A percentile compares a stretch with the other conserved stretches of the same genome.
These are phyloP conservation scores for Contarinia nasturtii DNA, from an alignment of 1,140 invertebrate genomes.

Conservation along the genomic window DNA sequence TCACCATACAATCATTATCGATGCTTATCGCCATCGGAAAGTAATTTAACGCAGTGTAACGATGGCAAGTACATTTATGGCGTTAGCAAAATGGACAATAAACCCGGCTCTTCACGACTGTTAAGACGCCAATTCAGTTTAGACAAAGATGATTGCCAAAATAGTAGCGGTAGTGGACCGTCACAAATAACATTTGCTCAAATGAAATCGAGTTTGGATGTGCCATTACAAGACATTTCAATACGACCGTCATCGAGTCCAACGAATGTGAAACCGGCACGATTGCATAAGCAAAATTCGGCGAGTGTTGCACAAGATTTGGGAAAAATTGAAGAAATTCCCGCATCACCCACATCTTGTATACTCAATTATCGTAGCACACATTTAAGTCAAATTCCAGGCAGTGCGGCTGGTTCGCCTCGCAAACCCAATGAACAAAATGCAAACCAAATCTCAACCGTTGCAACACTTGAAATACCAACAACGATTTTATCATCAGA, in stretches of 20 bases:
- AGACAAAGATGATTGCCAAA: slow-evolving; percentile 37
- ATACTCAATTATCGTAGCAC: slow-evolving; percentile 18
- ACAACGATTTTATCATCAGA: too few relatives aligned
- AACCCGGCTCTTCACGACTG: slow-evolving; percentile 27
- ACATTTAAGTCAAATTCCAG: slow-evolving; percentile 21
- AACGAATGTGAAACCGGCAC: slow-evolving; percentile 4
- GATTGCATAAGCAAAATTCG: slow-evolving; percentile 47
- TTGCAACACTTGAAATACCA: too few relatives aligned
- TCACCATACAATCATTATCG: slow-evolving; percentile 50
- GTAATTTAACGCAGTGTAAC: slow-evolving; percentile 24
- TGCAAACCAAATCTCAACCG: too few relatives aligned
- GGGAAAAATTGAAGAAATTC: slow-evolving; percentile 48
- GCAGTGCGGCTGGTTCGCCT: slow-evolving; percentile 10
- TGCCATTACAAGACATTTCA: slow-evolving; percentile 16
- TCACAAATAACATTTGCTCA: not conserved
- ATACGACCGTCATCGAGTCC: slow-evolving; percentile 14
- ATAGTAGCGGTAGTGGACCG: slow-evolving; percentile 7
- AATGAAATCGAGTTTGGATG: slow-evolving; percentile 17
- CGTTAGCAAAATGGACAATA: slow-evolving; percentile 13
- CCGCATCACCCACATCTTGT: slow-evolving; percentile 21
- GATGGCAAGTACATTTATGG: slow-evolving; percentile 21
- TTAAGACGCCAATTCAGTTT: slow-evolving; percentile 48
- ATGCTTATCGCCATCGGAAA: slow-evolving; percentile 46
- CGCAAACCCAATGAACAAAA: not conserved
- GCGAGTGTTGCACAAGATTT: slow-evolving; percentile 46